Evolutionary conservation across 2,113 vertebrate genomes (phyloP).

Genomic region (Vulpes lagopus): DNA sequence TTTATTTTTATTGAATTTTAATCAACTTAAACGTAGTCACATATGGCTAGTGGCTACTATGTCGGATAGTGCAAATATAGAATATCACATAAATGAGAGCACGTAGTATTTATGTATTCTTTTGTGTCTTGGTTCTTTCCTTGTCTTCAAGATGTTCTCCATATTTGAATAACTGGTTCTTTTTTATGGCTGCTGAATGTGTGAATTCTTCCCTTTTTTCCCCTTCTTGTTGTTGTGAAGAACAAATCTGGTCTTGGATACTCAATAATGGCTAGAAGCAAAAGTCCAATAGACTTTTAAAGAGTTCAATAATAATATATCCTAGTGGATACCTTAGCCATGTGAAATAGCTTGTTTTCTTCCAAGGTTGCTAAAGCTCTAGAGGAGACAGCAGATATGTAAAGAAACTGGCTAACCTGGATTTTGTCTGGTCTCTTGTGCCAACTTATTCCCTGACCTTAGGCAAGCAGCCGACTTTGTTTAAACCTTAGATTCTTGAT

Average conservation of each 20-base stretch:
- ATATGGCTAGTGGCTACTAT: neutral
- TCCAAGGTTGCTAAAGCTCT: neutral
- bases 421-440: neutral
- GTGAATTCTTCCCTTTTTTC: neutral
- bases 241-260: neutral
- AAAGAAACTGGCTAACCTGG: neutral
- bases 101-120: neutral
- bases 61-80: neutral
- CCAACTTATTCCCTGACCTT: neutral
- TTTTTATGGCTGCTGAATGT: neutral
- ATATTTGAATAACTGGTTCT: neutral
- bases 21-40: neutral
- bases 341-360: neutral
- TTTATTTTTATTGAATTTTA: constrained; percentile 1
- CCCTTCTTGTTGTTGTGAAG: neutral
- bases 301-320: neutral
- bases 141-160: neutral
- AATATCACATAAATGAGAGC: neutral
- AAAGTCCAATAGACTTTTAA: neutral
- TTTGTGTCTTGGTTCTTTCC: neutral
- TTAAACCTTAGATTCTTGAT: neutral
- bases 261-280: neutral
- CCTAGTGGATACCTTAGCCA: no score
- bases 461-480: neutral
- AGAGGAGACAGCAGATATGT: neutral